Evolutionary conservation across 2,888 invertebrate species (phyloP).

Genomic region (Danaus chrysippus): DNA sequence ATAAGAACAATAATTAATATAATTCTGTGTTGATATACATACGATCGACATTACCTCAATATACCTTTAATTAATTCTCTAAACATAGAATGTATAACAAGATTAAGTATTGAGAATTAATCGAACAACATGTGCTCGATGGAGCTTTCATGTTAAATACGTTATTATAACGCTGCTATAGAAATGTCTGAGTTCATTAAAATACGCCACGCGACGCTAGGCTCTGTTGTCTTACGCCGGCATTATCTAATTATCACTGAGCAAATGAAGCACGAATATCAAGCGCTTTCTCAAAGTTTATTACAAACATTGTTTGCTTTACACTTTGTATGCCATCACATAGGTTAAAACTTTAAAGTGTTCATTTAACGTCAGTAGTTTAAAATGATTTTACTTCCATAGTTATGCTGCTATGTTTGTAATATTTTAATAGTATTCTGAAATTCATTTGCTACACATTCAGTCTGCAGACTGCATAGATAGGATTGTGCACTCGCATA

Average conservation of each 20-base stretch:
- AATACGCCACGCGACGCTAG: constrained; percentile 1
- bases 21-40: too few relatives aligned
- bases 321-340: neutral
- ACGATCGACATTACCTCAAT: too few relatives aligned
- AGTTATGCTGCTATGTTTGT: neutral
- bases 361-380: neutral
- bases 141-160: neutral
- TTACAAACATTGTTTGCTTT: constrained; percentile 1
- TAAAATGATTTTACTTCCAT: neutral
- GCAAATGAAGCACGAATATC: constrained; percentile 9
- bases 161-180: neutral
- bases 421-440: neutral
- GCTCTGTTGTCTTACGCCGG: constrained; percentile 5
- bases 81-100: too few relatives aligned
- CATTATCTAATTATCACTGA: constrained; percentile 12
- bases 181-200: neutral
- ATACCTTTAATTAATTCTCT: too few relatives aligned
- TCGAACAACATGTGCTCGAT: too few relatives aligned
- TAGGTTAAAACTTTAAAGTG: neutral
- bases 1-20: too few relatives aligned
- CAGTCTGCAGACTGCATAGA: neutral
- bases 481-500: neutral
- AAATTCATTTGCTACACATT: neutral
- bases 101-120: too few relatives aligned
- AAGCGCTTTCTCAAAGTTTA: constrained; percentile 1